phyloP scores from a whole-genome alignment of 1,140 invertebrate species.

The Batillaria attramentaria region DNA sequence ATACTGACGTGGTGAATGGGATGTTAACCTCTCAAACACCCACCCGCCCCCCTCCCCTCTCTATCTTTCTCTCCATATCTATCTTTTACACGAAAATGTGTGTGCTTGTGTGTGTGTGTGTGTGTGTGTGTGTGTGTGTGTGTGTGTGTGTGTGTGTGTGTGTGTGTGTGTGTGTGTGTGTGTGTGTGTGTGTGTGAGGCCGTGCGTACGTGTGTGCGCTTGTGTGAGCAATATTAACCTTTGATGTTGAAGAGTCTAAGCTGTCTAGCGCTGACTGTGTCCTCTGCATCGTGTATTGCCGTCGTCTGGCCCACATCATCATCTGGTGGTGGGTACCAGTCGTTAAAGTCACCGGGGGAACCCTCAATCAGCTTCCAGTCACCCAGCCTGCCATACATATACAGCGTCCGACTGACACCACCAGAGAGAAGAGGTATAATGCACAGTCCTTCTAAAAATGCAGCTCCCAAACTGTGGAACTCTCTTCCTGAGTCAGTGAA shows the following conservation, averaged over 20 bases:
- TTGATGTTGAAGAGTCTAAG: constrained; percentile 3
- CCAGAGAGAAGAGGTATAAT: too few species aligned
- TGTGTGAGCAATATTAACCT: neutral
- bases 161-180: neutral
- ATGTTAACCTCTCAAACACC: neutral
- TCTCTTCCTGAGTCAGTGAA: too few species aligned
- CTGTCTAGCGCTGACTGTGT: neutral
- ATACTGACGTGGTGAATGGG: too few species aligned
- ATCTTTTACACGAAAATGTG: neutral
- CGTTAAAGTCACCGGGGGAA: neutral
- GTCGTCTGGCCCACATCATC: neutral
- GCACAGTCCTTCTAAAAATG: too few species aligned
- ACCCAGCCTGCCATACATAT: constrained; percentile 24
- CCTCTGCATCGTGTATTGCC: neutral
- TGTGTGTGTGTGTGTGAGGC: neutral
- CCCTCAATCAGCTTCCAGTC: constrained; percentile 25
- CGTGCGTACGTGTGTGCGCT: neutral
- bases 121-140: neutral
- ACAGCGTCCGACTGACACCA: too few species aligned
- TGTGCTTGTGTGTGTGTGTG: neutral
- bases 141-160: neutral
- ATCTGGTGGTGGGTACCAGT: neutral
- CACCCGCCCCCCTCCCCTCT: neutral
- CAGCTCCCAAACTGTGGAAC: too few species aligned
- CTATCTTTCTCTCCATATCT: too few species aligned